phyloP scores from a whole-genome alignment of 2,113 vertebrate genomes.

The Seriola rivoliana region DNA sequence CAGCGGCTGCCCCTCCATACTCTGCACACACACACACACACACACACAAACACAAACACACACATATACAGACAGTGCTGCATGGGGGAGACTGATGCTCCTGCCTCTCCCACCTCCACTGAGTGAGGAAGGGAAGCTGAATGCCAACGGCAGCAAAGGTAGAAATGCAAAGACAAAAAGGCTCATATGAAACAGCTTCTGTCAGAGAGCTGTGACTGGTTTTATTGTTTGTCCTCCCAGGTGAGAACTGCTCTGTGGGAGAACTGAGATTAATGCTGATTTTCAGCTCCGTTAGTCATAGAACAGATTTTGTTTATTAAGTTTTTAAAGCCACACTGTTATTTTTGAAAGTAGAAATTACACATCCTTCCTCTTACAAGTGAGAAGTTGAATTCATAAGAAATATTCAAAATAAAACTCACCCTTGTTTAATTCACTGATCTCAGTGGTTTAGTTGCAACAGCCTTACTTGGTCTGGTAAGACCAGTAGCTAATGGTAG shows the following conservation, averaged over 20 bases:
- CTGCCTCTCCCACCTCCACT: conserved; percentile 16
- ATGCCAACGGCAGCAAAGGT: conserved; percentile 47
- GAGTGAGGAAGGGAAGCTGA: conserved; percentile 4
- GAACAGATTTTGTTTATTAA: background rate
- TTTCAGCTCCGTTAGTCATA: conserved; percentile 18
- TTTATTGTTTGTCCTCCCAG: conserved; percentile 50
- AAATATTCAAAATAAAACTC: background rate
- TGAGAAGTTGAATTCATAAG: background rate
- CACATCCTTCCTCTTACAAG: background rate
- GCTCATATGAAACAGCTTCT: conserved; percentile 42
- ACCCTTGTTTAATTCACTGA: background rate
- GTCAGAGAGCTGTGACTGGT: conserved; percentile 40
- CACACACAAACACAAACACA: background rate
- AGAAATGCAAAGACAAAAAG: conserved; percentile 44
- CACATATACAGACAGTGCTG: background rate
- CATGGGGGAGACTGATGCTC: background rate
- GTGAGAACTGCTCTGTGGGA: conserved; percentile 31
- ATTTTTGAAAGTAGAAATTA: background rate
- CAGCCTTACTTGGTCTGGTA: background rate
- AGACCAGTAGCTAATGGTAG: background rate
- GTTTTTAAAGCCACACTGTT: background rate
- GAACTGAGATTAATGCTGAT: conserved; percentile 22
- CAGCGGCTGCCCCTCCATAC: background rate
- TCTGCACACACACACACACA: conserved; percentile 14
- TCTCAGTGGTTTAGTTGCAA: background rate